Evolutionary conservation across 2,113 vertebrate species (phyloP).

Genomic region (Suricata suricatta): DNA sequence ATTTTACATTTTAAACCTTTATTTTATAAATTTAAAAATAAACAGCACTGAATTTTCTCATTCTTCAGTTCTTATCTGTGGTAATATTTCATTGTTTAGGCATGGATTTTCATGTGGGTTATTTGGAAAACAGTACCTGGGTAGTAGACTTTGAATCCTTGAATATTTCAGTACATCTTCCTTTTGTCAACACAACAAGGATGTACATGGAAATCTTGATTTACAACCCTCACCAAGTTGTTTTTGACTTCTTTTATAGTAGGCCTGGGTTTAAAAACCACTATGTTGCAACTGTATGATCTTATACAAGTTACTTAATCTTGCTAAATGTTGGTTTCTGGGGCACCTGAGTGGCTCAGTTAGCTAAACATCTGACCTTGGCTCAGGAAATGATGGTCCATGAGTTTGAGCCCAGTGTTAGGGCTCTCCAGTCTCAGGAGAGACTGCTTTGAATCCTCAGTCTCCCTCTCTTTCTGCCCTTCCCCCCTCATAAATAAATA

Average conservation of each 20-base stretch:
- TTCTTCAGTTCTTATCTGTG: constrained; percentile 14
- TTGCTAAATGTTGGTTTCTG: background rate
- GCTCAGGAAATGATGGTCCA: too few species aligned
- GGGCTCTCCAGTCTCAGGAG: too few species aligned
- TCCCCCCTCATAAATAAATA: too few species aligned
- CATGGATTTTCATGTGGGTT: background rate
- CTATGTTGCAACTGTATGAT: background rate
- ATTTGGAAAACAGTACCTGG: background rate
- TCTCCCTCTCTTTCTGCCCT: too few species aligned
- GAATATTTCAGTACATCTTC: background rate
- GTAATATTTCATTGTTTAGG: background rate
- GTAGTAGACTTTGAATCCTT: background rate
- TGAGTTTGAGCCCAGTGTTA: too few species aligned
- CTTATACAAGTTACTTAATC: background rate
- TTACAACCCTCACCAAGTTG: background rate
- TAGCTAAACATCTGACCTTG: too few species aligned
- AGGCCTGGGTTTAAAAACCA: background rate
- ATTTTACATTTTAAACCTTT: background rate
- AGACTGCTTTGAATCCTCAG: too few species aligned
- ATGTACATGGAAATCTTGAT: background rate
- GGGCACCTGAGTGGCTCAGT: too few species aligned
- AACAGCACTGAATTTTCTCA: background rate
- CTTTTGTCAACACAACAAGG: background rate
- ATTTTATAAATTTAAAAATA: background rate
- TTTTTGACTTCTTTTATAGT: background rate